phyloP scores from a whole-genome alignment of 2,797 vertebrate species.

The Pangasius larnaudii region DNA sequence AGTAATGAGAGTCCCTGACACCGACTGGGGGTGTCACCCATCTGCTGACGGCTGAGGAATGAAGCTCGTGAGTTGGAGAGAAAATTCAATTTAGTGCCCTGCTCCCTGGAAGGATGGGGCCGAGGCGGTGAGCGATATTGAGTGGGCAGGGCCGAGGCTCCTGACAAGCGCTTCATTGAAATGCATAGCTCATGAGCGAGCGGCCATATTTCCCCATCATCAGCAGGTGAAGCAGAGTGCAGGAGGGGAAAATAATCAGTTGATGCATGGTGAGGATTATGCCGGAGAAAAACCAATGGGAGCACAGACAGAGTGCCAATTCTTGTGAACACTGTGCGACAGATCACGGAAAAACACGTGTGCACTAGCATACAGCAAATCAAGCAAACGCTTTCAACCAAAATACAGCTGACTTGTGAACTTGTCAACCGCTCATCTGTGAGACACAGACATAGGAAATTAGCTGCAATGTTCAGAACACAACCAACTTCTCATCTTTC shows the following conservation, averaged over 20 bases:
- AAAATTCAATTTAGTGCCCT: slow-evolving; percentile 66
- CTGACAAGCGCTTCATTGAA: slow-evolving; percentile 78
- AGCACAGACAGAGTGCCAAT: slow-evolving; percentile 42
- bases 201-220: slow-evolving; percentile 73
- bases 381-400: slow-evolving; percentile 38
- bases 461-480: slow-evolving; percentile 31
- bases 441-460: slow-evolving; percentile 29
- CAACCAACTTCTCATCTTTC: slow-evolving; percentile 23
- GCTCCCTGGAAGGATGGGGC: slow-evolving; percentile 60
- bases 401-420: slow-evolving; percentile 48
- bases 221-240: slow-evolving; percentile 66
- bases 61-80: slow-evolving; percentile 57
- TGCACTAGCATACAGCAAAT: slow-evolving; percentile 26
- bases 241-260: slow-evolving; percentile 71
- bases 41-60: slow-evolving; percentile 63
- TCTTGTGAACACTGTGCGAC: slow-evolving; percentile 49
- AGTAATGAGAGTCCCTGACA: slow-evolving; percentile 60
- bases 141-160: slow-evolving; percentile 60
- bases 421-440: slow-evolving; percentile 38
- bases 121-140: slow-evolving; percentile 62
- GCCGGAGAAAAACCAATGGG: slow-evolving; percentile 60
- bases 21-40: slow-evolving; percentile 48
- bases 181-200: slow-evolving; percentile 71
- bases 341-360: slow-evolving; percentile 18
- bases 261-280: slow-evolving; percentile 69